Base-by-base conservation (phyloP, 2,888 invertebrate genomes). In the Blastobasis adustella region DNA sequence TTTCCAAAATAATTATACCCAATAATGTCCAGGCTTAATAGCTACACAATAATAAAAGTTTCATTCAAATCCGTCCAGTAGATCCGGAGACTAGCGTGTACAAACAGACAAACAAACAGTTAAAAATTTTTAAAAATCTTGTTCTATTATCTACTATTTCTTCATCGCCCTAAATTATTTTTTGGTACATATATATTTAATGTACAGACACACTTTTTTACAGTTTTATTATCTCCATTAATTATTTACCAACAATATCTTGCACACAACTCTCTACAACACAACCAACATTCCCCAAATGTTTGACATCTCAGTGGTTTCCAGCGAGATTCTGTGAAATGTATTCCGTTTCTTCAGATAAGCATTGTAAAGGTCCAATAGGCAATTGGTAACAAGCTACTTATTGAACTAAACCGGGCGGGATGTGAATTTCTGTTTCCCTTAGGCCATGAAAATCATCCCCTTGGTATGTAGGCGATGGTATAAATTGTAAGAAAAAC, bases 341-440 rank as follows among this genome's bases (percentile, higher is more conserved):
- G 54, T 55, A 58, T 57, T 58, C 52, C 51, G 54, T 54, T 51
- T 51, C 53, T 52, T 8, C 37, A 23, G 23, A 23, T 23, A 23
- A 23, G 23, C 23, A 23, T 23, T 23, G 38, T 23, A 10, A 50
- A 37, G 50, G 49, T 36, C 36, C 51, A 49, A 58, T 54, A 50
- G 57, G 23, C 23, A 23, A 23, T 23, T 23, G 23, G 59, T 64
- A 70, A 67, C 73, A 68, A 70, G 67, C 67, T 66, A 73, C 72
- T 73, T 74, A 76, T 76, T 73, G 71, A 65, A 65, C 63, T 61
- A 23, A 23, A 23, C 67, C 58, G 68, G 69, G 71, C 72, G 63
- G 62, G 63, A 69, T 66, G 68, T 65, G 68, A 66, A 70, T 69
- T 69, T 71, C 64, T 65, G 61, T 65, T 72, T 66, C 66, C 67